Evolutionary conservation across 1,140 invertebrate genomes (phyloP).

Genomic region (Stegodyphus mimosarum): DNA sequence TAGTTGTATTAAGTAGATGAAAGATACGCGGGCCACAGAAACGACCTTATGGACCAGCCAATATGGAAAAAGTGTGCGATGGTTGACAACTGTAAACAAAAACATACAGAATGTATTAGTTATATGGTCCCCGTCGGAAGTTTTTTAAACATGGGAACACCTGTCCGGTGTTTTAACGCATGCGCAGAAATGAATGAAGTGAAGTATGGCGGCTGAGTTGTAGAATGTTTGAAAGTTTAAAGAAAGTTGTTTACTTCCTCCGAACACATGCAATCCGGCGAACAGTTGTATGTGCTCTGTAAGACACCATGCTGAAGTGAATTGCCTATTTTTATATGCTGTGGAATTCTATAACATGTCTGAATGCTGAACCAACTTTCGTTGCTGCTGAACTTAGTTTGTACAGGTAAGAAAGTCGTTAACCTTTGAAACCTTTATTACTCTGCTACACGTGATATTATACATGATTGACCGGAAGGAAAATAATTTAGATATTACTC

Average conservation of each 20-base stretch:
- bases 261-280: neutral
- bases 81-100: too few species aligned
- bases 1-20: too few species aligned
- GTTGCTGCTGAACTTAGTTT: conserved; percentile 38
- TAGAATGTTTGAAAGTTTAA: conserved; percentile 40
- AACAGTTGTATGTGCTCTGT: neutral
- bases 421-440: conserved; percentile 51
- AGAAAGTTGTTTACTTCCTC: conserved; percentile 41
- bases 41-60: too few species aligned
- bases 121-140: conserved; percentile 21
- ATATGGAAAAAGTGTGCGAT: too few species aligned
- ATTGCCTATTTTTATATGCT: neutral
- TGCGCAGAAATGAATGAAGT: conserved; percentile 6
- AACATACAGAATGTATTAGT: too few species aligned
- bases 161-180: conserved; percentile 36
- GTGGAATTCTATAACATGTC: neutral
- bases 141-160: conserved; percentile 47
- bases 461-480: neutral
- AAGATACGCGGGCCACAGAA: too few species aligned
- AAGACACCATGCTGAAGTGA: neutral
- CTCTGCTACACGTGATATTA: conserved; percentile 30
- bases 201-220: conserved; percentile 50
- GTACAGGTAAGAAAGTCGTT: conserved; percentile 59
- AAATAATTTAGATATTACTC: too few species aligned
- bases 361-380: conserved; percentile 41